phyloP scores from a whole-genome alignment of 2,113 vertebrate genomes.

The Lutjanus erythropterus region DNA sequence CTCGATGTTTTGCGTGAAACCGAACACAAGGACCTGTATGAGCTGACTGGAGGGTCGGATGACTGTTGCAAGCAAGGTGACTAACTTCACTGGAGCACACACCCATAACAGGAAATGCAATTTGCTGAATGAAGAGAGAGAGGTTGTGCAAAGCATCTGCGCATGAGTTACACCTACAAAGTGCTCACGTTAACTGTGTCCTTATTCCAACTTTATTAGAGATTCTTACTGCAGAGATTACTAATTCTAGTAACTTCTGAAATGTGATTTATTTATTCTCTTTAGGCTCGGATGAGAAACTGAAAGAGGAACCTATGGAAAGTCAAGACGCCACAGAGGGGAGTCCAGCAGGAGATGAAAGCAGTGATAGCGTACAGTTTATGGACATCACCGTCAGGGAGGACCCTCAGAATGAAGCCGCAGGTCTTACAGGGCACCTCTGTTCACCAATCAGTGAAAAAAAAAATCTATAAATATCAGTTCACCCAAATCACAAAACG shows the following conservation, averaged over 20 bases:
- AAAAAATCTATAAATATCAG: not conserved
- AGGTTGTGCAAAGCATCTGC: not conserved
- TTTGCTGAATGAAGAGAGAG: not conserved
- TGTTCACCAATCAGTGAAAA: not conserved
- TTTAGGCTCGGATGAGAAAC: conserved; percentile 5
- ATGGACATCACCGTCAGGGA: not conserved
- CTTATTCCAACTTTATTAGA: not conserved
- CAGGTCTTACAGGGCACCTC: conserved; percentile 49
- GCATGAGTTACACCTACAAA: not conserved
- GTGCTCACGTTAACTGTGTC: not conserved
- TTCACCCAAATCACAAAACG: not conserved
- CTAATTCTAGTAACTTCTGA: not conserved
- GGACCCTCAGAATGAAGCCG: conserved; percentile 14
- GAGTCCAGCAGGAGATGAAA: conserved; percentile 14
- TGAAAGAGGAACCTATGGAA: conserved; percentile 28
- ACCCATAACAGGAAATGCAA: not conserved
- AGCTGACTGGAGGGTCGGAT: conserved; percentile 79
- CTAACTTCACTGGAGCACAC: not conserved
- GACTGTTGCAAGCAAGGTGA: conserved; percentile 54
- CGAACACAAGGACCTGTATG: conserved; percentile 76
- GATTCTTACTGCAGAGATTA: not conserved
- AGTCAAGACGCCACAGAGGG: not conserved
- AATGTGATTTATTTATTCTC: not conserved
- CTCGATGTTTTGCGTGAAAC: conserved; percentile 82
- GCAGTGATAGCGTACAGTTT: not conserved